These are phyloP conservation scores for Haliclona indistincta DNA, from an alignment of 37 sponge, comb jelly and placozoan genomes.

Conservation along the genomic window DNA sequence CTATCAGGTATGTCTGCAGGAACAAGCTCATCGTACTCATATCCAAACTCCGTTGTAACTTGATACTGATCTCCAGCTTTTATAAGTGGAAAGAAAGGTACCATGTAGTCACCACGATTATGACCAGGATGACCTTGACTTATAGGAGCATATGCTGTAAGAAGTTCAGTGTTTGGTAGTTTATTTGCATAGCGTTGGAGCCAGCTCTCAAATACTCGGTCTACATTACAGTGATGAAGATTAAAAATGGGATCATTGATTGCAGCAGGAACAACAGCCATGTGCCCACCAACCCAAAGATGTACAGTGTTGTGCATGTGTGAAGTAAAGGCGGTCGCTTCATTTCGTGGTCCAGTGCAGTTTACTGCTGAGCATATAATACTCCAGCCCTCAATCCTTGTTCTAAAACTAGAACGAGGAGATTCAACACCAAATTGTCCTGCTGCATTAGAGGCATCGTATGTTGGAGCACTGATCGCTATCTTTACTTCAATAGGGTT, in stretches of 20 bases:
- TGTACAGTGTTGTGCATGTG: constrained; percentile 12
- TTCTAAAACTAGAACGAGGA: constrained; percentile 18
- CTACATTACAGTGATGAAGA: constrained; percentile 3
- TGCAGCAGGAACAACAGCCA: neutral
- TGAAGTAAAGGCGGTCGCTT: too few relatives aligned
- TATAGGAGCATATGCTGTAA: neutral
- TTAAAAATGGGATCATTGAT: constrained; percentile 3
- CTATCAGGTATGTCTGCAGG: too few relatives aligned
- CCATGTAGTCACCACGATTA: neutral
- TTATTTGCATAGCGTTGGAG: neutral
- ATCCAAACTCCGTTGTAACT: too few relatives aligned
- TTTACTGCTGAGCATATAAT: constrained; percentile 23
- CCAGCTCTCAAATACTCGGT: constrained; percentile 3
- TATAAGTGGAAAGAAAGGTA: constrained; percentile 8
- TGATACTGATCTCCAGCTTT: too few relatives aligned
- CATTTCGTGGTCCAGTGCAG: constrained; percentile 7
- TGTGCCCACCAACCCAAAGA: constrained; percentile 4
- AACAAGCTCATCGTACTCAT: too few relatives aligned
- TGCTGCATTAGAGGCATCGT: constrained; percentile 14
- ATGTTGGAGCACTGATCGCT: constrained; percentile 27
- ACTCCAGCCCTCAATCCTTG: constrained; percentile 19
- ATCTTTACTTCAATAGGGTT: constrained; percentile 18
- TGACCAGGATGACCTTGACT: constrained; percentile 5
- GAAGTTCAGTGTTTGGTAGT: neutral
- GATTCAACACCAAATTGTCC: neutral